These are phyloP conservation scores for Frieseomelitta varia DNA, from an alignment of 1,140 invertebrate species.

Conservation along the genomic window DNA sequence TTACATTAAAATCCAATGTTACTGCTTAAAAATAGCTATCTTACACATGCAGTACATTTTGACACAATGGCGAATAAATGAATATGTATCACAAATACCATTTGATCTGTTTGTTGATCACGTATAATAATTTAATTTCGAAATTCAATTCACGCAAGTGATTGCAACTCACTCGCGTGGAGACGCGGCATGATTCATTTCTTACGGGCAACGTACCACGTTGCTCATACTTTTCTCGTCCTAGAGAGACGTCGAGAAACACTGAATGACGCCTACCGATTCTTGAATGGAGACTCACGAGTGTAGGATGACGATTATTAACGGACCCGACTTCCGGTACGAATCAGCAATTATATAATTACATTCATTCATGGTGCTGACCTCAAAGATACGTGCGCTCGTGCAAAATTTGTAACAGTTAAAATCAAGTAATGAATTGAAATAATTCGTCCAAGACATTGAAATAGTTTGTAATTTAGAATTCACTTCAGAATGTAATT, in stretches of 20 bases:
- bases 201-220: conserved; percentile 45
- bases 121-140: not conserved
- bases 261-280: conserved; percentile 62
- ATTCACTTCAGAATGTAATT: not conserved
- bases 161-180: conserved; percentile 21
- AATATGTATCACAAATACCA: not conserved
- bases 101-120: not conserved
- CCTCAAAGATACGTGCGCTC: not conserved
- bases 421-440: not conserved
- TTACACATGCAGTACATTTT: not conserved
- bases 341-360: conserved; percentile 28
- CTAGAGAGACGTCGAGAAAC: not conserved
- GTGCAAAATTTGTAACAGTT: not conserved
- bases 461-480: not conserved
- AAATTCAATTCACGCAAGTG: conserved; percentile 15
- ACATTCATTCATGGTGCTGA: not conserved
- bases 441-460: not conserved
- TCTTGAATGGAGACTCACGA: conserved; percentile 29
- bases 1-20: not conserved
- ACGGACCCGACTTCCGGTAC: conserved; percentile 60
- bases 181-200: conserved; percentile 51
- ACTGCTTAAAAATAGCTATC: not conserved
- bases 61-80: not conserved
- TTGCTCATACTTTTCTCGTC: conserved; percentile 24
- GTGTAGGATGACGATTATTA: conserved; percentile 55